Evolutionary conservation across 2,113 vertebrate genomes (phyloP).

Genomic region (Puntigrus tetrazona): DNA sequence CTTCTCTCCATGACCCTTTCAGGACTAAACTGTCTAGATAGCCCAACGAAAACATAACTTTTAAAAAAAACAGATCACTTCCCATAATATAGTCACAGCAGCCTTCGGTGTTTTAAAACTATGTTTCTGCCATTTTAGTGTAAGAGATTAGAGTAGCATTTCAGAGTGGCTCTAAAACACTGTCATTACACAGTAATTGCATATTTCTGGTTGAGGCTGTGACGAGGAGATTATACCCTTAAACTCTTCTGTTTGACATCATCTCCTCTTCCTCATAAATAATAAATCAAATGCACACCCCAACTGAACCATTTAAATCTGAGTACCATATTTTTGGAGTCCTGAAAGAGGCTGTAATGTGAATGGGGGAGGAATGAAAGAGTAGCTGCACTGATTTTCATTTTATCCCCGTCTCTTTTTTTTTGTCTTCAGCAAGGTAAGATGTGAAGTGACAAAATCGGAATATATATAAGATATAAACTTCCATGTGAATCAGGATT

Average conservation of each 20-base stretch:
- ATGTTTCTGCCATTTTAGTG: conserved; percentile 36
- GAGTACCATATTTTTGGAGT: background rate
- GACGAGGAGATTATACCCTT: conserved; percentile 48
- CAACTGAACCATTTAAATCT: background rate
- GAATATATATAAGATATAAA: background rate
- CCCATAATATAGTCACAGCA: background rate
- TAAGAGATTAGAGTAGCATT: conserved; percentile 11
- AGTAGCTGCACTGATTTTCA: background rate
- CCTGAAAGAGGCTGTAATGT: background rate
- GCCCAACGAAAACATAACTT: background rate
- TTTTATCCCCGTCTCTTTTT: background rate
- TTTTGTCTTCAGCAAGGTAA: background rate
- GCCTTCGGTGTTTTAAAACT: conserved; percentile 6
- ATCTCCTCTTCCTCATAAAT: conserved; percentile 7
- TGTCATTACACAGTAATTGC: conserved; percentile 48
- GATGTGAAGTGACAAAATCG: background rate
- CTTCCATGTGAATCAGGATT: background rate
- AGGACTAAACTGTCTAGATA: background rate
- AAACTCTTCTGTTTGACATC: conserved; percentile 18
- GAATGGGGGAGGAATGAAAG: background rate
- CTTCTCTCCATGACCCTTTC: background rate
- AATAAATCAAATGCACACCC: conserved; percentile 16
- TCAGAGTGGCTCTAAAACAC: conserved; percentile 35
- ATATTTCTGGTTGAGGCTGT: conserved; percentile 38
- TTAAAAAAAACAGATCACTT: background rate